Evolutionary conservation across 2,888 invertebrate species (phyloP), one percentile per base, ranked within the genome.

Genomic region (Drosophila colorata): DNA sequence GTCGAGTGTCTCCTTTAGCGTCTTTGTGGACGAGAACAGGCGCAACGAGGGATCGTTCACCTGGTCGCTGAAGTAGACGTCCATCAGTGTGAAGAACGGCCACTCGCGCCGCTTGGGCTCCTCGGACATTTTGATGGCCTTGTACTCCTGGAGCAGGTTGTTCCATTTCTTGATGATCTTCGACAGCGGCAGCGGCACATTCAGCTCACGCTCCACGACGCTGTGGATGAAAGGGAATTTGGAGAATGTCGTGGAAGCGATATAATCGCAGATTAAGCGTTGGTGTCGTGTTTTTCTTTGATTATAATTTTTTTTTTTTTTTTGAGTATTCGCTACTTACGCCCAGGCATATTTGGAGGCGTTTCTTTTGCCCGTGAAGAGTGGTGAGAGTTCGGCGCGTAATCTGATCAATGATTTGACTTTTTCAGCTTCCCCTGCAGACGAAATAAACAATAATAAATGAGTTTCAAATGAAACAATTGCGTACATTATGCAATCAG

Each of bases 331-430:
- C 31, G 37, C n/a, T 90, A 92, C 92, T 92, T 92, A 92, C 92
- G 92, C 92, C 92, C 92, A 92, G 67, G 92, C 92, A 91, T 92
- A 92, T 88, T 92, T 92, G 14, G 92, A 92, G 74, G 92, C 92
- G 90, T 92, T 92, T 69, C 92, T 82, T 87, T 92, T 92, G 85
- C 92, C 92, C 74, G 92, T 92, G 74, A 92, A 92, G 43, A 92
- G 82, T 60, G 92, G 92, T 65, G 92, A 92, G 67, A 92, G 88
- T 85, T 92, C 92, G 55, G 92, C 92, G 55, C 92, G 90, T 77
- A 92, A 88, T 88, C 92, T 90, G 86, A 92, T 92, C 78, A 92
- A 78, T 60, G 92, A 90, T 90, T 92, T 92, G 60, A 92, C 92
- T 92, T 92, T 92, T 81, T 92, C 92, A 63, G 92, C 92, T 88